Evolutionary conservation across 2,113 vertebrate species (phyloP).

Genomic region (Sceloporus undulatus): DNA sequence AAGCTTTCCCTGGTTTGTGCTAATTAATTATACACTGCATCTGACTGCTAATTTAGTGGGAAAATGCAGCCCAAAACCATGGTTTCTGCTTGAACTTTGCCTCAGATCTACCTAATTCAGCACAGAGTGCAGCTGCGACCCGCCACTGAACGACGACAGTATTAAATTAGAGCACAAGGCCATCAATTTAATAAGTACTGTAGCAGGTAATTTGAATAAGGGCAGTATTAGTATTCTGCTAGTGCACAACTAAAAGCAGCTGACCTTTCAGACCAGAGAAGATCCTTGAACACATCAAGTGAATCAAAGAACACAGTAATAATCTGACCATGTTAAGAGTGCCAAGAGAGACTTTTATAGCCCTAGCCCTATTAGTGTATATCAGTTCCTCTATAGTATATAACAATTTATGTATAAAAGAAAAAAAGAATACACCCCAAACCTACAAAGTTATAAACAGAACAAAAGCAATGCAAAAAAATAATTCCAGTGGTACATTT

Average conservation of each 20-base stretch:
- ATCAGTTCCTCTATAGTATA: constrained; percentile 76
- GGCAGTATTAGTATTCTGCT: constrained; percentile 97
- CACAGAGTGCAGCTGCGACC: constrained; percentile 86
- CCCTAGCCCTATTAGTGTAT: constrained; percentile 79
- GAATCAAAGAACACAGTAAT: constrained; percentile 92
- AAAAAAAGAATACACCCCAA: constrained; percentile 3
- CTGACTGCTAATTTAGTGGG: constrained; percentile 93
- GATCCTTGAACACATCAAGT: constrained; percentile 97
- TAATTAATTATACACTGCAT: constrained; percentile 93
- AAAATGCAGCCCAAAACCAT: constrained; percentile 89
- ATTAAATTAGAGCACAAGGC: constrained; percentile 97
- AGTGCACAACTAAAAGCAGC: constrained; percentile 97
- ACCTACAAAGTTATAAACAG: constrained; percentile 74
- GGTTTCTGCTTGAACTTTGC: constrained; percentile 92
- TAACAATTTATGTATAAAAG: constrained; percentile 75
- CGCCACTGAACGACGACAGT: constrained; percentile 87
- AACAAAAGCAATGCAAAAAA: constrained; percentile 75
- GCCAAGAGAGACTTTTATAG: constrained; percentile 86
- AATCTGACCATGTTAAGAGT: constrained; percentile 91
- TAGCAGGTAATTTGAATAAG: constrained; percentile 99
- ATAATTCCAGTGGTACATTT: constrained; percentile 76
- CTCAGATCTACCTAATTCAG: constrained; percentile 89
- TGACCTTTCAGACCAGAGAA: constrained; percentile 98
- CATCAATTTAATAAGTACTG: constrained; percentile 98
- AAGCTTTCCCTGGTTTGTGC: constrained; percentile 92